A percentile compares a stretch with the other conserved stretches of the same genome.
These are phyloP conservation scores for Candidula unifasciata DNA, from an alignment of 2,888 invertebrate genomes.

Conservation along the genomic window DNA sequence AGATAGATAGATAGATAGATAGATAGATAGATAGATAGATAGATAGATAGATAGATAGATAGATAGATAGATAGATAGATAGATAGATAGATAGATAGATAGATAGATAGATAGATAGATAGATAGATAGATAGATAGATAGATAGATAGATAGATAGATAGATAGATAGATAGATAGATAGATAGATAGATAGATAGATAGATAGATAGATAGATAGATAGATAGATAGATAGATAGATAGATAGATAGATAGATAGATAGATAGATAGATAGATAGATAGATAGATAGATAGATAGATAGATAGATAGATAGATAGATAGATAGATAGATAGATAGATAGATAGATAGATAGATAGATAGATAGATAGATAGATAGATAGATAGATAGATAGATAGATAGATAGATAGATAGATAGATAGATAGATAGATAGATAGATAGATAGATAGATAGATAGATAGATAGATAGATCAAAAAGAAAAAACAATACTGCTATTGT, in stretches of 20 bases:
- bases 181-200: conserved; percentile 36
- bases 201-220: conserved; percentile 30
- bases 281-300: too few species aligned
- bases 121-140: conserved; percentile 36
- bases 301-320: not conserved
- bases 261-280: too few species aligned
- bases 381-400: too few species aligned
- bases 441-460: not conserved
- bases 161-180: conserved; percentile 27
- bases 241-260: not conserved
- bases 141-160: conserved; percentile 18
- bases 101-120: conserved; percentile 26
- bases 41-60: conserved; percentile 11
- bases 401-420: not conserved
- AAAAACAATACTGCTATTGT: not conserved
- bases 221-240: not conserved
- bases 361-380: too few species aligned
- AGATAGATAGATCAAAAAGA: not conserved
- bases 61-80: conserved; percentile 13
- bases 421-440: not conserved
- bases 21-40: conserved; percentile 6
- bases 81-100: not conserved
- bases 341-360: not conserved
- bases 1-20: conserved; percentile 7
- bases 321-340: not conserved